These are phyloP conservation scores for Electrona antarctica DNA, from an alignment of 2,113 vertebrate genomes.

Conservation along the genomic window DNA sequence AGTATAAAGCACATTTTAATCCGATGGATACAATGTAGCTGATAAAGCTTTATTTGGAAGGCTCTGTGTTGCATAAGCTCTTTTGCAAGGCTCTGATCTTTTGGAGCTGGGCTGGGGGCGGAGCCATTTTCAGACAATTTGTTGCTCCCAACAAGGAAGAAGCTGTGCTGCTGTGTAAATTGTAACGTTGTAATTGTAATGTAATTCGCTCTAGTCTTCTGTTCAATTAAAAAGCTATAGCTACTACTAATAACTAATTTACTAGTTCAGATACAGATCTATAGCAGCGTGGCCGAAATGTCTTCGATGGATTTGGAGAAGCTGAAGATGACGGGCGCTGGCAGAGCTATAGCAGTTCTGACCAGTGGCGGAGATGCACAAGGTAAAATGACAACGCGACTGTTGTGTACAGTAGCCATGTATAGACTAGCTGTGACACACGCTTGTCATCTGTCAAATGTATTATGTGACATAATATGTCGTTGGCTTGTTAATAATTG, in stretches of 20 bases:
- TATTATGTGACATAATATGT: too few species aligned
- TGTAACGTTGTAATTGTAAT: background rate
- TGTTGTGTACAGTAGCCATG: too few species aligned
- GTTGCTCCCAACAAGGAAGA: slow-evolving; percentile 42
- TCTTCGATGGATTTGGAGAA: slow-evolving; percentile 79
- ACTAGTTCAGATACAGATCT: background rate
- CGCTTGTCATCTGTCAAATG: background rate
- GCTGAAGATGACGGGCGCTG: slow-evolving; percentile 86
- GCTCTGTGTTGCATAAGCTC: too few species aligned
- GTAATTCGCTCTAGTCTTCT: background rate
- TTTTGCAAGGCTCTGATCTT: too few species aligned
- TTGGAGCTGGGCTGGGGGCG: slow-evolving; percentile 22
- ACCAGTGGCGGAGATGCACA: slow-evolving; percentile 96
- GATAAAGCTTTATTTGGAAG: too few species aligned
- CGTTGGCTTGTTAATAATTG: too few species aligned
- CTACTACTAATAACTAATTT: too few species aligned
- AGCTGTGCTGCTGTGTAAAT: background rate
- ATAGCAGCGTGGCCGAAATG: slow-evolving; percentile 55
- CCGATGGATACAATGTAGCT: too few species aligned
- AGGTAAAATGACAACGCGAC: slow-evolving; percentile 73
- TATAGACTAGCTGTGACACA: background rate
- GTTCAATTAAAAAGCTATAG: background rate
- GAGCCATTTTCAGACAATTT: slow-evolving; percentile 10
- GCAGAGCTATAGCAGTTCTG: slow-evolving; percentile 88
- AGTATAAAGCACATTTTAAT: too few species aligned